Percentiles rank a stretch among this genome's conserved stretches.
phyloP scores from a whole-genome alignment of 2,797 vertebrate genomes.

The Acanthiza pusilla region DNA sequence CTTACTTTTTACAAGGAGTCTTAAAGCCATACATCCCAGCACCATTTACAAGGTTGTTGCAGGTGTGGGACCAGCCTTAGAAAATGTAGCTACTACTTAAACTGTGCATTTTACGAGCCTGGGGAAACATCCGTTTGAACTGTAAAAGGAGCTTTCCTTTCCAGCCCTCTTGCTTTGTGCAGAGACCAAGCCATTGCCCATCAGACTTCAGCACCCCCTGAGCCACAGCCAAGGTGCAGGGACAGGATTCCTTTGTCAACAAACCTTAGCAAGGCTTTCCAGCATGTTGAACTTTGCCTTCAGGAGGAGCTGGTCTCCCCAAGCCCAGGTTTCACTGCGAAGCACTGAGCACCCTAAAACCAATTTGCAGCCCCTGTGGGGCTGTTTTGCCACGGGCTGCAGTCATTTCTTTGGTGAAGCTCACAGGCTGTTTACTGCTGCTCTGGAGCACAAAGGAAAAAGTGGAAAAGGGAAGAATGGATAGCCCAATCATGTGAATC shows the following conservation, averaged over 20 bases:
- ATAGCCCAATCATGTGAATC: not conserved
- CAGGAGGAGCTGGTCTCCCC: not conserved
- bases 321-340: not conserved
- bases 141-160: slow-evolving; percentile 47
- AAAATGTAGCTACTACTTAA: slow-evolving; percentile 66
- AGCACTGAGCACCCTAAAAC: not conserved
- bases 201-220: not conserved
- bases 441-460: not conserved
- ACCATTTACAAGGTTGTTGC: slow-evolving; percentile 72
- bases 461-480: not conserved
- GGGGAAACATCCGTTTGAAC: slow-evolving; percentile 65
- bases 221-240: not conserved
- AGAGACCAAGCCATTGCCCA: not conserved
- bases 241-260: slow-evolving; percentile 26
- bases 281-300: slow-evolving; percentile 1
- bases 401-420: not conserved
- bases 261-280: slow-evolving; percentile 8
- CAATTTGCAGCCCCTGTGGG: accelerated
- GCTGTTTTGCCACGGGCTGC: not conserved
- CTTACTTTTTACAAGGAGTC: slow-evolving; percentile 69
- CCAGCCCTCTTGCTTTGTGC: not conserved
- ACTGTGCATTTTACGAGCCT: slow-evolving; percentile 67
- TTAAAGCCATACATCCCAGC: slow-evolving; percentile 58
- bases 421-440: not conserved
- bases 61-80: slow-evolving; percentile 71